These are phyloP conservation scores for Sciurus vulgaris DNA, from an alignment of 2,797 vertebrate species.

Conservation along the genomic window DNA sequence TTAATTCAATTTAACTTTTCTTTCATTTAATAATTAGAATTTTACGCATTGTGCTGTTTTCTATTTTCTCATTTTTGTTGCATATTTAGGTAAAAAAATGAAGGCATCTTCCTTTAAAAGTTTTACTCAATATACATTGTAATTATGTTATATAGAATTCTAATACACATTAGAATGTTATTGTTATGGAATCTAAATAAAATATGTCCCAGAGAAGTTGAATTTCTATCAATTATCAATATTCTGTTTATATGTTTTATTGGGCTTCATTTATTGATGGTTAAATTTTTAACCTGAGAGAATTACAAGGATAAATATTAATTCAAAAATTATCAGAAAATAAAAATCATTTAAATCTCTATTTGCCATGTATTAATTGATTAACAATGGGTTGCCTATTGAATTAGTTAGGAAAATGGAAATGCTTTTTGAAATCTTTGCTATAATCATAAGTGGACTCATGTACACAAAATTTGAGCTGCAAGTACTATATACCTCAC, in stretches of 20 bases:
- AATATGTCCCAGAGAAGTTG: constrained; percentile 21
- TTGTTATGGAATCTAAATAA: neutral
- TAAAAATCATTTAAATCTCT: constrained; percentile 2
- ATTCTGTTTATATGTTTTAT: neutral
- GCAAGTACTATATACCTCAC: neutral
- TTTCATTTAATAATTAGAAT: constrained; percentile 16
- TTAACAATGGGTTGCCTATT: neutral
- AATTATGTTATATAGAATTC: neutral
- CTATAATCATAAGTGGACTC: neutral
- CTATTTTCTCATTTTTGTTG: neutral
- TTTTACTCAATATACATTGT: neutral
- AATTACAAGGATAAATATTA: constrained; percentile 18
- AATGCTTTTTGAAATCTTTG: constrained; percentile 10
- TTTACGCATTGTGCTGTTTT: neutral
- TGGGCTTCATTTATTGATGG: neutral
- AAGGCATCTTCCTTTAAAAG: neutral
- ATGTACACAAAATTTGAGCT: neutral
- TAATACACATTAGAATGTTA: neutral
- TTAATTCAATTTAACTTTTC: constrained; percentile 9
- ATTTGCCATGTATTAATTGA: neutral
- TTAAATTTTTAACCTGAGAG: constrained; percentile 5
- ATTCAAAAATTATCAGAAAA: neutral
- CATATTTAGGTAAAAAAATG: neutral
- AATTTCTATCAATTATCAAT: neutral
- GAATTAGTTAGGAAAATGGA: neutral